Evolutionary conservation across 2,113 vertebrate species (phyloP), one percentile per base, ranked within the genome.

Genomic region (Cryptomyrus ogoouensis): DNA sequence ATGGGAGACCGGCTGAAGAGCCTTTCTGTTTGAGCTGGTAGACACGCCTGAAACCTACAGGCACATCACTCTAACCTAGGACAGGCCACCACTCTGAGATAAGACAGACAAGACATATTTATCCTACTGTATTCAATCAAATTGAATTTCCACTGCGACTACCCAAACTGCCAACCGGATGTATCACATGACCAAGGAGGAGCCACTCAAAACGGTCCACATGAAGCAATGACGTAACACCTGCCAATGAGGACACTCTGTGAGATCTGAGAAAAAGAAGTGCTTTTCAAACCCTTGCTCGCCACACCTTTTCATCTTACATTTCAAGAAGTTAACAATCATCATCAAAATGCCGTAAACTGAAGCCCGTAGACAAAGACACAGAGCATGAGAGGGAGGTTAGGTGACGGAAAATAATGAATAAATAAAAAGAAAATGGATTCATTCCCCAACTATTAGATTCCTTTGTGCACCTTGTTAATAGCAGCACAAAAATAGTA

Each of bases 401-500:
- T 42, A 42, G 17, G 74, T 80, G 31, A 5, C 4, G 31, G 17
- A 80, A 80, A 80, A 70, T 70, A 70, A 70, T 70, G n/a, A 70
- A 70, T 70, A 70, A 42, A 42, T 42, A 42, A 80, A 77, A 35
- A 80, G 74, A 42, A 80, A 80, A 80, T 42, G 74, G 15, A 39
- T 42, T 80, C 31, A 42, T 42, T 80, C 35, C 35, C 74, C 74
- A 80, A 42, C 31, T 80, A 80, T 35, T 80, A 39, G 31, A 80
- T 80, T 42, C 74, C 35, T 80, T 80, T 80, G 74, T 80, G 74
- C 31, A 80, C 74, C 35, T 80, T 80, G 35, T 80, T 80, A 80
- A 80, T 80, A 80, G 17, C 74, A 80, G 74, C 5, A 19, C 74
- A 80, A 80, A 80, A 80, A 80, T 80, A 80, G 74, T 42, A 80